These are phyloP conservation scores for Diploptera punctata DNA, from an alignment of 2,888 invertebrate species.

Conservation along the genomic window DNA sequence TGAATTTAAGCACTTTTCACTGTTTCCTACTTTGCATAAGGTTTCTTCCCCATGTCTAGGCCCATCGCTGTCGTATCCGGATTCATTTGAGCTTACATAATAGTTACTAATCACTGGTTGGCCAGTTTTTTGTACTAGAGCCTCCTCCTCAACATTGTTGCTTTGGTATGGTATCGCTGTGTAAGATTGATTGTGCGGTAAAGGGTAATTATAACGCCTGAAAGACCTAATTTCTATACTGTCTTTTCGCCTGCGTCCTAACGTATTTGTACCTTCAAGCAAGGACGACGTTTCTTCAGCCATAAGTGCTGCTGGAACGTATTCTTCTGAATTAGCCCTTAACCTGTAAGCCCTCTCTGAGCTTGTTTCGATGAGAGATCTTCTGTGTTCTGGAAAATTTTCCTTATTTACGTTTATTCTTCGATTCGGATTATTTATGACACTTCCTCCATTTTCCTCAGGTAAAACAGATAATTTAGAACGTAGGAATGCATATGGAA, in stretches of 20 bases:
- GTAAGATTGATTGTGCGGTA: conserved; percentile 34
- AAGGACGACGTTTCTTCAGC: conserved; percentile 44
- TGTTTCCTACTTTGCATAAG: conserved; percentile 36
- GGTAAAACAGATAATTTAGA: conserved; percentile 79
- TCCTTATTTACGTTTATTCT: conserved; percentile 54
- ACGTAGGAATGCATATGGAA: conserved; percentile 78
- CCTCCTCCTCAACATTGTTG: conserved; percentile 23
- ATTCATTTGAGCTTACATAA: conserved; percentile 83
- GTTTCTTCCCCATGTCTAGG: conserved; percentile 50
- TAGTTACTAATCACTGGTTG: conserved; percentile 48
- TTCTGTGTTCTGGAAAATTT: conserved; percentile 62
- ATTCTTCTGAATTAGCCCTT: conserved; percentile 66
- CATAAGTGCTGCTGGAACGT: conserved; percentile 55
- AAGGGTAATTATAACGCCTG: conserved; percentile 18
- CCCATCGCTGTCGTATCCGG: conserved; percentile 83
- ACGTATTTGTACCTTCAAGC: conserved; percentile 52
- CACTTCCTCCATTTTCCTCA: conserved; percentile 66
- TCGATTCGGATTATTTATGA: conserved; percentile 57
- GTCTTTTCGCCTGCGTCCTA: conserved; percentile 49
- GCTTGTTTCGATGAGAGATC: conserved; percentile 41
- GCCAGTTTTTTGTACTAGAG: conserved; percentile 26
- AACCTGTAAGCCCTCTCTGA: conserved; percentile 50
- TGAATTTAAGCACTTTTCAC: conserved; percentile 47
- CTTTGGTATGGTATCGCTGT: conserved; percentile 37
- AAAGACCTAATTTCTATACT: conserved; percentile 24